phyloP scores from a whole-genome alignment of 1,140 invertebrate species.

The Drosophila yakuba region DNA sequence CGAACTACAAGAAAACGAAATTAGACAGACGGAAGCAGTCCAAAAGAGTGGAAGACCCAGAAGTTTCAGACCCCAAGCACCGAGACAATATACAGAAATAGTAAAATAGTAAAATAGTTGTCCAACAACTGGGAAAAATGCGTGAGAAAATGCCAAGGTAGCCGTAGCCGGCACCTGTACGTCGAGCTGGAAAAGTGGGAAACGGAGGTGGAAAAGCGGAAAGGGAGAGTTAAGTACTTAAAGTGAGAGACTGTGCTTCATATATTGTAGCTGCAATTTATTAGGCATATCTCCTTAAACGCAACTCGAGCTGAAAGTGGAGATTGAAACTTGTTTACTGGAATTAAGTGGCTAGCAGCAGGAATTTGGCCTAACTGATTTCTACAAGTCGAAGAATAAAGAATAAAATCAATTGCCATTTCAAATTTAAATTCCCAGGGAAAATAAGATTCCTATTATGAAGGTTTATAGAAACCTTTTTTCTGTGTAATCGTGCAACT shows the following conservation, averaged over 20 bases:
- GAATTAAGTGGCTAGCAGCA: not conserved
- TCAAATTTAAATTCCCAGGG: too few relatives aligned
- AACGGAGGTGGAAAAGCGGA: slow-evolving; percentile 16
- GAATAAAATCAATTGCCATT: too few relatives aligned
- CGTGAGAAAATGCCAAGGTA: slow-evolving; percentile 71
- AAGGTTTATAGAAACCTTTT: too few relatives aligned
- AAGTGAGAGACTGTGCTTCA: slow-evolving; percentile 21
- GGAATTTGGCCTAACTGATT: slow-evolving; percentile 7
- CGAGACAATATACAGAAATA: slow-evolving; percentile 26
- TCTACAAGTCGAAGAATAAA: not conserved
- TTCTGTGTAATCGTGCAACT: too few relatives aligned
- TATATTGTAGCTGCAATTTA: slow-evolving; percentile 50
- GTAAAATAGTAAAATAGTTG: slow-evolving; percentile 31
- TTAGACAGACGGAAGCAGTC: slow-evolving; percentile 72
- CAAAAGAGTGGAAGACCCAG: slow-evolving; percentile 15
- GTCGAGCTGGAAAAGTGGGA: slow-evolving; percentile 15
- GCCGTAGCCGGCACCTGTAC: slow-evolving; percentile 48
- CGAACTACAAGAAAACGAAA: slow-evolving; percentile 79
- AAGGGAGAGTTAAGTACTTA: slow-evolving; percentile 18
- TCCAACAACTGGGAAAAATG: slow-evolving; percentile 45
- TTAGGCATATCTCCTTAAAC: slow-evolving; percentile 35
- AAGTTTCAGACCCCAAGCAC: slow-evolving; percentile 11
- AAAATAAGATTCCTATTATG: too few relatives aligned
- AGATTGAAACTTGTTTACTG: slow-evolving; percentile 1
- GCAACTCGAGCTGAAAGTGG: slow-evolving; percentile 2